A percentile compares a stretch with the other conserved stretches of the same genome.
phyloP scores from a whole-genome alignment of 2,797 vertebrate species.

The Etheostoma nigrum region DNA sequence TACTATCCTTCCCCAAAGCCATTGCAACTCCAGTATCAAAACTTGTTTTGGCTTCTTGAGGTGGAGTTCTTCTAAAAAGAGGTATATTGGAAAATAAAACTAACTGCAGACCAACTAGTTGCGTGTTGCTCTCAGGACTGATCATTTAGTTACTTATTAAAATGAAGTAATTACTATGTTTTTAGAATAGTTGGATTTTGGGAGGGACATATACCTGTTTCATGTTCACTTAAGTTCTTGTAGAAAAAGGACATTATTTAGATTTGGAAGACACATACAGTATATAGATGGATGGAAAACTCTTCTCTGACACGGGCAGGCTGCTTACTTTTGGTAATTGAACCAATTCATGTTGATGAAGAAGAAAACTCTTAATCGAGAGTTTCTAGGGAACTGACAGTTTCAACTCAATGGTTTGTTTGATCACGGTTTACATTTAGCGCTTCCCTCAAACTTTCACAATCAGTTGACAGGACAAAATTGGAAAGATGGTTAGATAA shows the following conservation, averaged over 20 bases:
- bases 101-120: too few species aligned
- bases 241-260: neutral
- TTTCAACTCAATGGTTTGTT: conserved; percentile 26
- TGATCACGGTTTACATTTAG: conserved; percentile 25
- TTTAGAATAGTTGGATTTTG: too few species aligned
- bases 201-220: too few species aligned
- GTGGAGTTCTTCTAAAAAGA: too few species aligned
- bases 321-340: conserved; percentile 7
- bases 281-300: neutral
- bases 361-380: neutral
- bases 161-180: too few species aligned
- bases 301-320: neutral
- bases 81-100: too few species aligned
- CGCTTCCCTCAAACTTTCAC: conserved; percentile 27
- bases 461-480: conserved; percentile 26
- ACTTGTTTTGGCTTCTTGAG: too few species aligned
- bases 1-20: too few species aligned
- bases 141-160: too few species aligned
- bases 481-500: conserved; percentile 51
- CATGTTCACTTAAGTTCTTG: too few species aligned
- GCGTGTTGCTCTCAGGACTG: too few species aligned
- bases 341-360: neutral
- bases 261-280: neutral
- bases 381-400: conserved; percentile 11
- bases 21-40: too few species aligned